Conservation (phyloP, 1,140 invertebrate species). For the Drosophila equinoxialis region DNA sequence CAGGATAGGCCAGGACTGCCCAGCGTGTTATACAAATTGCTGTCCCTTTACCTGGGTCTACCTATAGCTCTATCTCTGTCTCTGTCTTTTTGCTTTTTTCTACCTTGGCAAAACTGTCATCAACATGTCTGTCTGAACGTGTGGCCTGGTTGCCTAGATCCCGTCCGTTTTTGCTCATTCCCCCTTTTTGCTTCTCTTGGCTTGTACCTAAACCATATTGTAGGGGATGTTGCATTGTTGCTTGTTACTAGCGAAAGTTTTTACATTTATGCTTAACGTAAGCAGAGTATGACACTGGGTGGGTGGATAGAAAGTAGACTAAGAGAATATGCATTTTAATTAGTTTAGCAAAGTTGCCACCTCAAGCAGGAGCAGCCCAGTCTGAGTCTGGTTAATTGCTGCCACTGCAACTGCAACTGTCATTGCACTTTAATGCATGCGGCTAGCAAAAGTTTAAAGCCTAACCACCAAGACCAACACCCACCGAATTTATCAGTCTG, state of each 20-base stretch:
- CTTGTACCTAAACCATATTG: conserved; percentile 46
- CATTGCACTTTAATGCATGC: conserved; percentile 65
- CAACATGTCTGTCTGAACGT: conserved; percentile 64
- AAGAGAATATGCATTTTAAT: conserved; percentile 78
- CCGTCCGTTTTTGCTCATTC: conserved; percentile 52
- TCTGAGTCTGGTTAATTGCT: conserved; percentile 72
- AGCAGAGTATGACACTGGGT: not conserved
- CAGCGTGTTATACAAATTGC: conserved; percentile 79
- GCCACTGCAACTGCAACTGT: conserved; percentile 51
- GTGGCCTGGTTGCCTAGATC: conserved; percentile 26
- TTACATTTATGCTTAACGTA: conserved; percentile 69
- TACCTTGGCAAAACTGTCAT: conserved; percentile 65
- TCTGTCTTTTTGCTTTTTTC: conserved; percentile 9
- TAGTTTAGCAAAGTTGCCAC: conserved; percentile 75
- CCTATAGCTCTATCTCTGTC: not conserved
- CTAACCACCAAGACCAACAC: not conserved
- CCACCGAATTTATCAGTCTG: not conserved
- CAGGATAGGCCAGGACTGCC: conserved; percentile 56
- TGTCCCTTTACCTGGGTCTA: not conserved
- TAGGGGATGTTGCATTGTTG: conserved; percentile 58
- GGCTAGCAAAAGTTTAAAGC: conserved; percentile 34
- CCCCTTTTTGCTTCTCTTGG: not conserved
- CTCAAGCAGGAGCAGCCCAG: conserved; percentile 45
- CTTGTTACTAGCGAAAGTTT: conserved; percentile 70
- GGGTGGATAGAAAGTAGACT: not conserved